A percentile compares a stretch with the other conserved stretches of the same genome.
Evolutionary conservation across 37 sponge, comb jelly and placozoan species (phyloP).

Genomic region (Eunapius fragilis): DNA sequence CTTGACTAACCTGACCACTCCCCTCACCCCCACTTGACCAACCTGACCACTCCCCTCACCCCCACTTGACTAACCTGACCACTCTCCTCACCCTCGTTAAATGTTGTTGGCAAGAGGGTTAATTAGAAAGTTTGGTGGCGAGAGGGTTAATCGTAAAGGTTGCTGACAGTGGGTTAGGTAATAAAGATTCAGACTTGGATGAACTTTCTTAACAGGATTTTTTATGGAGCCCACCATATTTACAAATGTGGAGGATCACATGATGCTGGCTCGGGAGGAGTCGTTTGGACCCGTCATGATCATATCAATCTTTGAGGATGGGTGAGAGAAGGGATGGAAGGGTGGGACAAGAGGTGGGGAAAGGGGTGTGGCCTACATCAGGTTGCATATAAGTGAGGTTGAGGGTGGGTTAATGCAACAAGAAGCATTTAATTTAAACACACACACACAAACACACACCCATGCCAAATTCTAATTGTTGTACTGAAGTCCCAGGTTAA

Average conservation of each 20-base stretch:
- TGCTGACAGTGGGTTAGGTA: background rate
- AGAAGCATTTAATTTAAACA: no score
- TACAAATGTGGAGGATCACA: conserved; percentile 87
- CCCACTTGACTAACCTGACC: no score
- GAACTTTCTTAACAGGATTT: conserved; percentile 44
- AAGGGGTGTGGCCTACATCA: background rate
- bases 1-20: no score
- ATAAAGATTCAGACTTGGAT: background rate
- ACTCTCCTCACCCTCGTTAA: no score
- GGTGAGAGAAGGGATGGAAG: conserved; percentile 33
- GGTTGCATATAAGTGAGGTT: no score
- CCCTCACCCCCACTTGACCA: no score
- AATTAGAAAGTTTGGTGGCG: background rate
- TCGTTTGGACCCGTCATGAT: conserved; percentile 94
- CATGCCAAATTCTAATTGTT: no score
- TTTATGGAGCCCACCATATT: conserved; percentile 94
- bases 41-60: no score
- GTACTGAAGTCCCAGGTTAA: no score
- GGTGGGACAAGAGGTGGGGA: background rate
- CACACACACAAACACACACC: no score
- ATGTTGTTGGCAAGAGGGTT: background rate
- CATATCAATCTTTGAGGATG: conserved; percentile 87
- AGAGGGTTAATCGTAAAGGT: background rate
- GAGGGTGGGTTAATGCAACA: no score
- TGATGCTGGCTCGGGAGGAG: conserved; percentile 82